Base-by-base conservation (phyloP, 2,113 vertebrate species). In the Chaenocephalus aceratus region DNA sequence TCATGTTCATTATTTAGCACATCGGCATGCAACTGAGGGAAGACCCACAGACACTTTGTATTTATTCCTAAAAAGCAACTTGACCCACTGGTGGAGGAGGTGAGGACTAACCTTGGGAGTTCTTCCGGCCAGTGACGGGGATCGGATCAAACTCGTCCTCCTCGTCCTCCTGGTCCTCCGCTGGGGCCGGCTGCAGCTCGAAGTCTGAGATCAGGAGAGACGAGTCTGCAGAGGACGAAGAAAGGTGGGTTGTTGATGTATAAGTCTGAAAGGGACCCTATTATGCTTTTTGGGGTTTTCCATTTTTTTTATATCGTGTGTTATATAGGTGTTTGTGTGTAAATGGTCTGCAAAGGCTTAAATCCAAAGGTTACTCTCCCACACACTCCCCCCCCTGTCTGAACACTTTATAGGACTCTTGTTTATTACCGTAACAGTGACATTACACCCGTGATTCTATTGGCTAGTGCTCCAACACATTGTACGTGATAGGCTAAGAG, bases 121-220 rank as follows among this genome's bases (percentile, higher is more conserved):
- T 98, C 96, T 99, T 99, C 90, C 97, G 96, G 92, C 97, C 97
- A 71, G 97, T 95, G 86, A 99, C 98, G 65, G 98, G 98, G 85
- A 99, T 99, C 75, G 98, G 98, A 89, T 99, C 98, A 95, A 99
- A 99, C 89, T 99, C 98, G 88, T 99, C 97, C 94, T 98, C 98
- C 34, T 95, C 98, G 88, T 99, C 97, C 94, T 98, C 98, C 34
- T 95, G 93, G 84, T 93, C 95, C 89, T 98, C 97, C 79, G 95
- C 93, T 62, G 92, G 89, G 83, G 94, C 91, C 82, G 94, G 95
- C 6, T 88, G 88, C 64, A 93, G 60, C 64, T 98, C 97, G 71
- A 98, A 97, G 95, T 96, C 97, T 85, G 97, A 96, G 91, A 99
- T 96, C 94, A 99, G 95, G 94, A 97, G 97, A 94, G 96, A 96